A percentile compares a stretch with the other conserved stretches of the same genome.
Conservation (phyloP, 1,140 invertebrate species). For the Chrysomallon squamiferum region DNA sequence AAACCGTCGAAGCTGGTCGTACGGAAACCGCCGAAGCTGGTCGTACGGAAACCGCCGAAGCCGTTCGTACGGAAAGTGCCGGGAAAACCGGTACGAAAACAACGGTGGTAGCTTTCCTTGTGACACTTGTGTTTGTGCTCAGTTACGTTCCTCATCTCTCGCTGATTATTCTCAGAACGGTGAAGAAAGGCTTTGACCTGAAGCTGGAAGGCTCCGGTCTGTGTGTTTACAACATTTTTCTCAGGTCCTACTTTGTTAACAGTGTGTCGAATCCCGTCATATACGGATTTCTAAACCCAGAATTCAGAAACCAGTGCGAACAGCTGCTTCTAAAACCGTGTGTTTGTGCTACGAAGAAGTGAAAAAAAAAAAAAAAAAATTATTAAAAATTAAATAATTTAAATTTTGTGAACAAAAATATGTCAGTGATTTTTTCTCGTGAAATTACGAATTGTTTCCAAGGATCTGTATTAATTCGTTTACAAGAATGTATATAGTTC, state of each 20-base stretch:
- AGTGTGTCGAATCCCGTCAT: constrained; percentile 24
- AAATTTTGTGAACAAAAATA: no score
- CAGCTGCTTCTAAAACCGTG: background rate
- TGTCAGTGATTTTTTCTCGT: no score
- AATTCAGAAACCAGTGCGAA: constrained; percentile 16
- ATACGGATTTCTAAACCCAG: constrained; percentile 25
- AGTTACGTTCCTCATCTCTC: constrained; percentile 25
- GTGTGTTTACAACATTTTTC: constrained; percentile 24
- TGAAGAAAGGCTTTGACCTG: constrained; percentile 19
- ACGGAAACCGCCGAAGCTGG: no score
- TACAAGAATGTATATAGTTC: no score
- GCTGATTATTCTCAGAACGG: constrained; percentile 9
- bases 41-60: no score
- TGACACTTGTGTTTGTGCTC: constrained; percentile 24
- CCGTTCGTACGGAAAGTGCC: no score
- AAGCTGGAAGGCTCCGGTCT: constrained; percentile 4
- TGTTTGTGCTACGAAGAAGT: no score
- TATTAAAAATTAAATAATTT: no score
- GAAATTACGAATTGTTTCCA: no score
- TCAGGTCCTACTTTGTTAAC: constrained; percentile 30
- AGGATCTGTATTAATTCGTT: no score
- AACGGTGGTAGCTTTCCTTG: constrained; percentile 21
- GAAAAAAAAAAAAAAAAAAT: no score
- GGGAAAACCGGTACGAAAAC: background rate
- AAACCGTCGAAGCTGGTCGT: no score